Evolutionary conservation across 2,888 invertebrate species (phyloP), one percentile per base, ranked within the genome.

Genomic region (Bombylius major): DNA sequence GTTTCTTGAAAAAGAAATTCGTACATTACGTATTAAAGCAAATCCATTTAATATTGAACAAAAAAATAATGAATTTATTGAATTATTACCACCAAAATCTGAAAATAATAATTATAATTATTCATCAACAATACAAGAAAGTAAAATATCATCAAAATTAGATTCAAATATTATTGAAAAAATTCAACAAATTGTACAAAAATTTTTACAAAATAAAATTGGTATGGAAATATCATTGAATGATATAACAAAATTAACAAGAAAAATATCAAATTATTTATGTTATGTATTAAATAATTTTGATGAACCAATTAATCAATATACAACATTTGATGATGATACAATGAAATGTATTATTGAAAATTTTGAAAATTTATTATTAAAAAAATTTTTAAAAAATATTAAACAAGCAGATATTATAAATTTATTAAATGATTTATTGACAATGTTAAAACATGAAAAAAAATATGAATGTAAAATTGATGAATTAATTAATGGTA

Each of bases 1-100:
- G 71, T 68, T 66, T 50, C 59, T 73, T 47, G 71, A 72, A 58
- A 64, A 69, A 5, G 71, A 72, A 63, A 72, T 73, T 31, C 68
- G 69, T 42, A 65, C 68, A 3, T 56, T 72, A 13, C 68, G 71
- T 1, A 57, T 70, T n/a, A 71, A 72, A 59, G 63, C 71, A 1
- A 73, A 70, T 55, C 70, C 71, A 0, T 58, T 71, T 42, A 67
- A 70, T 56, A 64, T 58, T 31, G 56, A 61, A 0, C 12, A 53
- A 7, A 53, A 51, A 12, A 57, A 58, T 12, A 46, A 58, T 5
- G 56, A 51, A 11, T 58, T 54, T 0, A 58, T 56, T 39, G 62
- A 50, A n/a, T 65, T 65, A 47, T 47, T 67, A 4, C n/a, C 62
- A 14, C 63, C 65, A 4, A 56, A 63, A 33, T 63, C 64, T 14